Evolutionary conservation across 2,888 invertebrate species (phyloP).

Genomic region (Volucella bombylans): DNA sequence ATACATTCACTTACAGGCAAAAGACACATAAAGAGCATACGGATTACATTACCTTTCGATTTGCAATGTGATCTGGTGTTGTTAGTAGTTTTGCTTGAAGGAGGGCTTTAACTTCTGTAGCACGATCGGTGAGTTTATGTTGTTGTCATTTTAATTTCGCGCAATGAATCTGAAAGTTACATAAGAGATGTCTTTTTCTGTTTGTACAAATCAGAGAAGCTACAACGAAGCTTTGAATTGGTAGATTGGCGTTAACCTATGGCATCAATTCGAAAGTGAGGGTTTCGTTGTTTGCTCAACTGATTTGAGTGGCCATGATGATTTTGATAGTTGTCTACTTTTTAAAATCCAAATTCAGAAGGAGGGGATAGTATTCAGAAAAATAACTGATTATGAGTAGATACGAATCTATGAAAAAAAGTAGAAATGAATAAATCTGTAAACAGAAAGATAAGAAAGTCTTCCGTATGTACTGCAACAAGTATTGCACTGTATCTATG

Average conservation of each 20-base stretch:
- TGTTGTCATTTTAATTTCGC: conserved; percentile 42
- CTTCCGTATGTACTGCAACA: no score
- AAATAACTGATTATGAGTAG: neutral
- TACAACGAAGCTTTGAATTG: conserved; percentile 27
- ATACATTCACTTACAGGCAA: conserved; percentile 50
- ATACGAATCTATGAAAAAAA: neutral
- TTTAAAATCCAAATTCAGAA: neutral
- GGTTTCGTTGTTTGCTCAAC: conserved; percentile 50
- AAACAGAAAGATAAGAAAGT: no score
- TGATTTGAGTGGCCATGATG: conserved; percentile 44
- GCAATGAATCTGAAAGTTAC: conserved; percentile 30
- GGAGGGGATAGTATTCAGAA: neutral
- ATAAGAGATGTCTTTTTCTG: conserved; percentile 31
- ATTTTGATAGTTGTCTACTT: conserved; percentile 9
- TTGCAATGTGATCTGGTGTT: conserved; percentile 27
- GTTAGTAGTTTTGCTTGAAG: conserved; percentile 16
- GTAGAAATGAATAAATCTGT: no score
- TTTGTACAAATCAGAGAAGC: conserved; percentile 25
- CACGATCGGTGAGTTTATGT: conserved; percentile 74
- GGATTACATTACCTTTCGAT: conserved; percentile 51
- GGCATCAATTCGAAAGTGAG: conserved; percentile 58
- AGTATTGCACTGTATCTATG: no score
- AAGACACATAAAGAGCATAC: neutral
- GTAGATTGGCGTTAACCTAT: conserved; percentile 51
- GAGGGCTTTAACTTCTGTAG: conserved; percentile 63